Percentiles rank a stretch among this genome's conserved stretches.
These are phyloP conservation scores for Caenorhabditis sulstoni DNA, from an alignment of 2,888 invertebrate genomes.

Conservation along the genomic window DNA sequence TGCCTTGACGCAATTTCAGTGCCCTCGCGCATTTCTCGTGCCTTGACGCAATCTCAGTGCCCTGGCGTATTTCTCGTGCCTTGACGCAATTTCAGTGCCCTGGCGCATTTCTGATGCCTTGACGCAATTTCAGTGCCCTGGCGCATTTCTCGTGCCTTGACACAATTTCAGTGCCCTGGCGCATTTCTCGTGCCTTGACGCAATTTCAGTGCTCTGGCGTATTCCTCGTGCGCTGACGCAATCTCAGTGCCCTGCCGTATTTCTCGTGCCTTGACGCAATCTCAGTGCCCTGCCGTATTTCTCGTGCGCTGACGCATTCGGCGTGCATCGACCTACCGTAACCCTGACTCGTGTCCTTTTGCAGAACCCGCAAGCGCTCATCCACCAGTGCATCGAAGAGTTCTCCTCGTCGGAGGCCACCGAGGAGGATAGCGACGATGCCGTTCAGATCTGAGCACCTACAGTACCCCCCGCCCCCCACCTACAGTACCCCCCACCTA, in stretches of 20 bases:
- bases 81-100: not conserved
- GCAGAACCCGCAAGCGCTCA: constrained; percentile 55
- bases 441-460: constrained; percentile 34
- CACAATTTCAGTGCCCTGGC: not conserved
- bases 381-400: constrained; percentile 56
- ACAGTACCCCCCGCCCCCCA: too few relatives aligned
- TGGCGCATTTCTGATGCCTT: not conserved
- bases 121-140: not conserved
- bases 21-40: constrained; percentile 20
- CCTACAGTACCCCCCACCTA: too few relatives aligned
- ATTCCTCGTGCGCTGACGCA: not conserved
- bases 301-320: too few relatives aligned
- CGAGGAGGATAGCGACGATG: constrained; percentile 49
- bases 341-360: constrained; percentile 5
- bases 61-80: not conserved
- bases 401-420: constrained; percentile 38
- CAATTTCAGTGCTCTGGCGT: constrained; percentile 6
- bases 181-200: not conserved
- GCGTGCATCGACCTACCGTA: too few relatives aligned
- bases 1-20: not conserved
- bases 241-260: constrained; percentile 11
- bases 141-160: not conserved
- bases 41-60: constrained; percentile 15
- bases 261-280: constrained; percentile 14
- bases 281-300: not conserved